phyloP scores from a whole-genome alignment of 1,140 invertebrate species.

The Procambarus virginalis region DNA sequence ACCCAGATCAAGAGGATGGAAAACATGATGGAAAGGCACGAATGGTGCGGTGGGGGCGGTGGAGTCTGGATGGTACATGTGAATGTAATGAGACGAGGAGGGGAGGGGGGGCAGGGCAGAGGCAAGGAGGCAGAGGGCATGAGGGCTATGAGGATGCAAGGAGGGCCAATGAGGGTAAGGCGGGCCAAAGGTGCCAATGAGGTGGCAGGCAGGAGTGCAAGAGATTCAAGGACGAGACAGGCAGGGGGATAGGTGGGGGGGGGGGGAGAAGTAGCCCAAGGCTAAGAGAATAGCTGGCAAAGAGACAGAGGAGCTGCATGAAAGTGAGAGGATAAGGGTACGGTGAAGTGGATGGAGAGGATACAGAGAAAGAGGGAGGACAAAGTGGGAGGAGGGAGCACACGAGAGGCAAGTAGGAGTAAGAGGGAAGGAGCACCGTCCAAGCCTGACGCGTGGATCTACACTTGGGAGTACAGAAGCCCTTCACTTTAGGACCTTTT shows the following conservation, averaged over 20 bases:
- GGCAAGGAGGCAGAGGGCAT: no score
- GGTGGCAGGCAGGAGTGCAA: no score
- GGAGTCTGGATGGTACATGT: neutral
- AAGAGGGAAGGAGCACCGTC: neutral
- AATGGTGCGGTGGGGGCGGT: neutral
- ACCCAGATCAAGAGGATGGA: no score
- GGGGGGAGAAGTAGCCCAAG: no score
- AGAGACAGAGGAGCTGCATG: neutral
- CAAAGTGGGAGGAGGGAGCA: neutral
- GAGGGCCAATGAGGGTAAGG: neutral
- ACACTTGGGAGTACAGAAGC: neutral
- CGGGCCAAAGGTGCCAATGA: no score
- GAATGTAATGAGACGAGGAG: neutral
- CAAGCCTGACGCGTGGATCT: neutral
- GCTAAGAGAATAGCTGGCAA: no score
- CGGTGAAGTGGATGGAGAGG: neutral
- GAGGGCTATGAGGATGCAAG: neutral
- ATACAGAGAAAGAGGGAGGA: neutral
- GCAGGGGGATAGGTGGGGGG: no score
- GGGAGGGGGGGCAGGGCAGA: no score
- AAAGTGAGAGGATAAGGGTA: neutral
- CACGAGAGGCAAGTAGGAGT: slow-evolving; percentile 2
- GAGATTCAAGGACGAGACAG: no score
- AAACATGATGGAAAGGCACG: no score
- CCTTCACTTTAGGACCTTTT: neutral